These are phyloP conservation scores for Anguilla megastoma DNA, from an alignment of 2,797 vertebrate genomes.

Conservation along the genomic window DNA sequence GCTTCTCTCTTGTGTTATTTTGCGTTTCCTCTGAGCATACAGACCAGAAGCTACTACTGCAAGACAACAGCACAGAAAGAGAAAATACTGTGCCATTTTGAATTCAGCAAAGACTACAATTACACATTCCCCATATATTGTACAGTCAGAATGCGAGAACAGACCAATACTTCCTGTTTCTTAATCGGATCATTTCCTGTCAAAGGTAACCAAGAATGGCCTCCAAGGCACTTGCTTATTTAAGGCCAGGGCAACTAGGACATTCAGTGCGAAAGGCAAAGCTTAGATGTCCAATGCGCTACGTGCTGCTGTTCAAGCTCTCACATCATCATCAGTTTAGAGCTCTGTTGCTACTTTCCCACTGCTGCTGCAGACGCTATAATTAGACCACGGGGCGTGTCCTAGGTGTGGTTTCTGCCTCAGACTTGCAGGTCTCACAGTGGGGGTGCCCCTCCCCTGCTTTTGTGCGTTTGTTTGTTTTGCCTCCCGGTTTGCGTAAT, in stretches of 20 bases:
- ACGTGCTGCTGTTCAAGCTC: not conserved
- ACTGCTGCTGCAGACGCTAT: not conserved
- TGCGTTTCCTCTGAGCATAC: not conserved
- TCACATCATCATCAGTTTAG: not conserved
- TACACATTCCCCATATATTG: not conserved
- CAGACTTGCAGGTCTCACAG: not conserved
- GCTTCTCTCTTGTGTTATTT: not conserved
- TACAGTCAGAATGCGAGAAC: not conserved
- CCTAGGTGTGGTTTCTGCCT: not conserved
- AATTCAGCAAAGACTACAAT: not conserved
- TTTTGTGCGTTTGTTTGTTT: slow-evolving; percentile 2
- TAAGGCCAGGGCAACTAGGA: not conserved
- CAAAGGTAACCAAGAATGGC: not conserved
- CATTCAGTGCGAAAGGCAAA: not conserved
- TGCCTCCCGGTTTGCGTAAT: not conserved
- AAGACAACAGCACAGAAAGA: not conserved
- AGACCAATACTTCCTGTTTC: not conserved
- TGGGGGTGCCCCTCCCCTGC: not conserved
- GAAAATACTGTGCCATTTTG: not conserved
- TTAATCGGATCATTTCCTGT: not conserved
- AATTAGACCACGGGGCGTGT: slow-evolving; percentile 13
- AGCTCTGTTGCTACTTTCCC: not conserved
- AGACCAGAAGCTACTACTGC: not conserved
- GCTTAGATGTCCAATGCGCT: not conserved
- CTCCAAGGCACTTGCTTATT: not conserved